Evolutionary conservation across 2,888 invertebrate species (phyloP).

Genomic region (Mactromeris polynyma): DNA sequence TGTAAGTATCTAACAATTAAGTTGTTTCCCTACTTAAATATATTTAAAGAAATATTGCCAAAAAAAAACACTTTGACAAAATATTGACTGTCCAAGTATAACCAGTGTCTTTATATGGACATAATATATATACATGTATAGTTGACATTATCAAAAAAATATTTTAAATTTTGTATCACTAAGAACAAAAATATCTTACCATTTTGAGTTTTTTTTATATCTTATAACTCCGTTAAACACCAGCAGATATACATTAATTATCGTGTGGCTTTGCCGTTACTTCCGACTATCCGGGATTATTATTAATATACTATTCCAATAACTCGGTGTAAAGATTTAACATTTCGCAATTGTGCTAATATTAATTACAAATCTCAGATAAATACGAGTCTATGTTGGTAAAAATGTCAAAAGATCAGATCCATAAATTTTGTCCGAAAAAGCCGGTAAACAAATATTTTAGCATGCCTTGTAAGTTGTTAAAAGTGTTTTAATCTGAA

Average conservation of each 20-base stretch:
- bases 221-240: neutral
- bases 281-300: neutral
- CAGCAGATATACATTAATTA: neutral
- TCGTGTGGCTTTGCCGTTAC: neutral
- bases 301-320: neutral
- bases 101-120: too few species aligned
- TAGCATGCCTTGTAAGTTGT: neutral
- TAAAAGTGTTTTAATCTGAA: too few species aligned
- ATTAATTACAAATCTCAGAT: neutral
- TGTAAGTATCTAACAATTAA: too few species aligned
- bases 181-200: neutral
- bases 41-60: too few species aligned
- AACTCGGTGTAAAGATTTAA: neutral
- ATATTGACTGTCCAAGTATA: too few species aligned
- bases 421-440: neutral
- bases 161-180: too few species aligned
- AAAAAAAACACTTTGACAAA: too few species aligned
- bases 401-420: neutral
- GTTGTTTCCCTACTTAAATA: too few species aligned
- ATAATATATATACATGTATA: too few species aligned
- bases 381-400: neutral
- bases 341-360: neutral
- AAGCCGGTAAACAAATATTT: neutral
- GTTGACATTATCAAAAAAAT: too few species aligned
- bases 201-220: neutral